These are phyloP conservation scores for Dryobota labecula DNA, from an alignment of 2,888 invertebrate species.

Conservation along the genomic window DNA sequence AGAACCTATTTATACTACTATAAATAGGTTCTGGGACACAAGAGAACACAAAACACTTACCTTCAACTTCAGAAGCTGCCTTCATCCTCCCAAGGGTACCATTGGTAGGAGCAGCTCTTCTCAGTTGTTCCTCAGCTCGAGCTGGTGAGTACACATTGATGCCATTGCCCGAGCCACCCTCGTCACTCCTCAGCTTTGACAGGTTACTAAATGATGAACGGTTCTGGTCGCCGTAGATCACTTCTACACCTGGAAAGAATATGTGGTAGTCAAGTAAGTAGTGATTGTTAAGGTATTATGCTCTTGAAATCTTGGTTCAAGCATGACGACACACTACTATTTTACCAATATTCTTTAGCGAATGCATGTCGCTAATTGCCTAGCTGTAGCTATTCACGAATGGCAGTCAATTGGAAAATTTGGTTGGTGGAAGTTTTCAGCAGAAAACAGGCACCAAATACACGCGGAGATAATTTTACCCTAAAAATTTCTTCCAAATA, in stretches of 20 bases:
- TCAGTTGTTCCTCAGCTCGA: slow-evolving; percentile 83
- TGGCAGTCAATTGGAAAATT: no score
- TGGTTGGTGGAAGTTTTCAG: no score
- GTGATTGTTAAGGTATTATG: no score
- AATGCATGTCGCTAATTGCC: not conserved
- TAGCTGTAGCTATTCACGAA: no score
- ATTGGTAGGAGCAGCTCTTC: slow-evolving; percentile 74
- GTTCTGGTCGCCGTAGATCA: slow-evolving; percentile 86
- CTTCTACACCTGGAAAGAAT: slow-evolving; percentile 81
- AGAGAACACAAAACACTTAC: slow-evolving; percentile 66
- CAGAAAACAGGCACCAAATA: no score
- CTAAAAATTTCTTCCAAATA: no score
- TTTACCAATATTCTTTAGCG: not conserved
- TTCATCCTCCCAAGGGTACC: slow-evolving; percentile 86
- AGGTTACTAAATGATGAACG: slow-evolving; percentile 85
- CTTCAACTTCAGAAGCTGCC: slow-evolving; percentile 84
- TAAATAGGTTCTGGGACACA: no score
- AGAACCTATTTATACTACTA: no score
- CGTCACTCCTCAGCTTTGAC: slow-evolving; percentile 82
- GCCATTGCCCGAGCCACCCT: slow-evolving; percentile 81
- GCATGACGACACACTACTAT: no score
- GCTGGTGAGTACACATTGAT: slow-evolving; percentile 87
- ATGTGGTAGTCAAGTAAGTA: no score
- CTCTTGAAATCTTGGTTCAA: no score
- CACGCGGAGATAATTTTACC: no score